These are phyloP conservation scores for Platichthys flesus DNA, from an alignment of 2,113 vertebrate genomes.

Conservation along the genomic window DNA sequence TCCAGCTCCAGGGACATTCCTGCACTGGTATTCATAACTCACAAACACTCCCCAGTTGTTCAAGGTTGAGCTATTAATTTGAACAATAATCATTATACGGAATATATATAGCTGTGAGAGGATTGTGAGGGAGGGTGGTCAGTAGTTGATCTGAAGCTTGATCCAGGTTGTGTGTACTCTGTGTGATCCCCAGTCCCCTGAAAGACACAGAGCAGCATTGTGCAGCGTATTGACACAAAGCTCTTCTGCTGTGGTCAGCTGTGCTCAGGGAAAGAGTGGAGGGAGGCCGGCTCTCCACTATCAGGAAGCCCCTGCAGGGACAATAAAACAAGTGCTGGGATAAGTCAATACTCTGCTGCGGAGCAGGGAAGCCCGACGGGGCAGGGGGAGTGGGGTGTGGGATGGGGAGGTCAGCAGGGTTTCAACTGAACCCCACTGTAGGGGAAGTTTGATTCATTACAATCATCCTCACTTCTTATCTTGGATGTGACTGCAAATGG, in stretches of 20 bases:
- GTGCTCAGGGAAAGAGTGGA: neutral
- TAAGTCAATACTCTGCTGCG: slow-evolving; percentile 25
- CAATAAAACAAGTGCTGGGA: slow-evolving; percentile 25
- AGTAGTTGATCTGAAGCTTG: neutral
- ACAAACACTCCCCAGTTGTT: neutral
- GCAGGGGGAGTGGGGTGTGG: neutral
- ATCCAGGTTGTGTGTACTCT: neutral
- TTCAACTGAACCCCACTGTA: neutral
- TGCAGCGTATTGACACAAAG: neutral
- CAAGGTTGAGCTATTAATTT: neutral
- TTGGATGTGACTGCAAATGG: no score
- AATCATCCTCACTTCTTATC: no score
- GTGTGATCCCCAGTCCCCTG: neutral
- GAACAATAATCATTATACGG: neutral
- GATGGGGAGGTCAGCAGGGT: no score
- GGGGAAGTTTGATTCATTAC: neutral
- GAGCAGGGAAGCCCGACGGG: neutral
- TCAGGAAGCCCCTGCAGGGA: slow-evolving; percentile 20
- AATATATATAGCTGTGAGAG: neutral
- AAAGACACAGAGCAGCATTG: neutral
- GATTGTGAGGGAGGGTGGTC: neutral
- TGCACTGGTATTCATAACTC: neutral
- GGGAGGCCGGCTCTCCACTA: neutral
- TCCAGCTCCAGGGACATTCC: slow-evolving; percentile 15
- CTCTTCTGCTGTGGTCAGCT: neutral